These are phyloP conservation scores for Bagarius yarrelli DNA, from an alignment of 2,113 vertebrate genomes.

Conservation along the genomic window DNA sequence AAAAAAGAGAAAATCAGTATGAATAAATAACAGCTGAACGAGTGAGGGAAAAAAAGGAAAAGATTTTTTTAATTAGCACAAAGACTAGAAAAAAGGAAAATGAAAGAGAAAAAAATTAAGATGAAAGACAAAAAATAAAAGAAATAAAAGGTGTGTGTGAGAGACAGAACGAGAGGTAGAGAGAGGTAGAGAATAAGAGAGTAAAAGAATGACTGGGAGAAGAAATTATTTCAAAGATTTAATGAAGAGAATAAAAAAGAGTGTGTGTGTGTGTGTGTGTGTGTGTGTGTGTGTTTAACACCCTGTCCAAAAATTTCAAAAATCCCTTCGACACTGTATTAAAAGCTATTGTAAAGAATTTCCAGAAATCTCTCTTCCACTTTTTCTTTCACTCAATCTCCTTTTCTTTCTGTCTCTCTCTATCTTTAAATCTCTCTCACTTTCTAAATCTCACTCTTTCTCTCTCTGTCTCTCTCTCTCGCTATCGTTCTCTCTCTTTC, in stretches of 20 bases:
- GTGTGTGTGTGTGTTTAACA: background rate
- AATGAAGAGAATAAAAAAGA: too few species aligned
- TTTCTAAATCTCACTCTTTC: too few species aligned
- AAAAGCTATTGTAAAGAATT: conserved; percentile 15
- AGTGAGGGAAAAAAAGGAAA: background rate
- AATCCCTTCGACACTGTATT: conserved; percentile 15
- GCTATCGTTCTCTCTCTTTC: conserved; percentile 3
- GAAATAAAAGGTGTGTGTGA: background rate
- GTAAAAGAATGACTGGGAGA: background rate
- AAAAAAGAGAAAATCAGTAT: background rate
- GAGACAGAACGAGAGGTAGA: background rate
- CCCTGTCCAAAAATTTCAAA: background rate
- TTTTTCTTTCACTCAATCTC: too few species aligned
- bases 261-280: conserved; percentile 13
- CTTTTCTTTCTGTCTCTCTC: too few species aligned
- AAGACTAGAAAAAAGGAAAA: too few species aligned
- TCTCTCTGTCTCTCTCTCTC: too few species aligned
- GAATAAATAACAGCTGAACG: background rate
- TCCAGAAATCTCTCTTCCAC: too few species aligned
- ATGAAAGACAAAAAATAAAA: background rate
- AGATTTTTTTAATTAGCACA: too few species aligned
- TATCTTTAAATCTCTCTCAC: too few species aligned
- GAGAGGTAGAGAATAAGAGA: background rate
- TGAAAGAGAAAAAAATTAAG: background rate
- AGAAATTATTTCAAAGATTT: too few species aligned